phyloP scores from a whole-genome alignment of 2,113 vertebrate species.

The Guaruba guarouba region DNA sequence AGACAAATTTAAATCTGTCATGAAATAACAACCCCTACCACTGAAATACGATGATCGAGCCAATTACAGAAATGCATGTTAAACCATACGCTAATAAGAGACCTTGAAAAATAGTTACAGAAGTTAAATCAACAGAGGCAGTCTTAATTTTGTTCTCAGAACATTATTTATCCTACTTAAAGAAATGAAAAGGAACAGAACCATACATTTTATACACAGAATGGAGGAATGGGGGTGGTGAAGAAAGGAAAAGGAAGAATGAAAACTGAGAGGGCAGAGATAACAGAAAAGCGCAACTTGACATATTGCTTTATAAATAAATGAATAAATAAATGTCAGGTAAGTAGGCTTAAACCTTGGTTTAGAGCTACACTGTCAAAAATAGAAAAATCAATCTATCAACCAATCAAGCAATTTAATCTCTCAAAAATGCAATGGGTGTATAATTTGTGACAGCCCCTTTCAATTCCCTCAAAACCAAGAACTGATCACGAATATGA shows the following conservation, averaged over 20 bases:
- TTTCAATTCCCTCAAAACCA: background rate
- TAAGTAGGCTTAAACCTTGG: background rate
- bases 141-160: background rate
- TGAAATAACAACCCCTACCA: background rate
- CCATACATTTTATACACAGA: background rate
- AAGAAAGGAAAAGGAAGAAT: background rate
- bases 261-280: background rate
- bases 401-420: background rate
- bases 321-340: background rate
- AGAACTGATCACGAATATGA: background rate
- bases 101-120: background rate
- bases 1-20: background rate
- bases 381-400: background rate
- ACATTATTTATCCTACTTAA: background rate
- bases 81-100: background rate
- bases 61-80: background rate
- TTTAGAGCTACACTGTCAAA: background rate
- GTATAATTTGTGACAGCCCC: background rate
- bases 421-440: background rate
- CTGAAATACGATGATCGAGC: background rate
- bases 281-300: background rate
- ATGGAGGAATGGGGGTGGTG: background rate
- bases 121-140: background rate
- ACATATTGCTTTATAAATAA: background rate
- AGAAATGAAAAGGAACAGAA: background rate